Conservation (phyloP, 1,140 invertebrate species). For the Tetragonula clypearis region DNA sequence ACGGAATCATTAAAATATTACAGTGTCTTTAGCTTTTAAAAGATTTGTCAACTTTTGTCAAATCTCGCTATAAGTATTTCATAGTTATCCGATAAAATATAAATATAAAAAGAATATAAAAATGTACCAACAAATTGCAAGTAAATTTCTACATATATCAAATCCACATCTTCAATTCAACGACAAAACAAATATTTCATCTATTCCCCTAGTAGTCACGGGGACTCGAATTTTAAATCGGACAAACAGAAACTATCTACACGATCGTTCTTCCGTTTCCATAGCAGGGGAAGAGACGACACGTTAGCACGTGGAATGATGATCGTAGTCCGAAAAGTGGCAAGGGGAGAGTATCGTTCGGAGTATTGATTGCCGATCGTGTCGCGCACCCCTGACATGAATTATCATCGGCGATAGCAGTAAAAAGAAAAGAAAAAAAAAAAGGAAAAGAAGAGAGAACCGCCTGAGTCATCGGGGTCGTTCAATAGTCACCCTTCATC, state of each 20-base stretch:
- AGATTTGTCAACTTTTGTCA: too few relatives aligned
- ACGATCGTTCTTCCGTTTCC: constrained; percentile 10
- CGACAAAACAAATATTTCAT: neutral
- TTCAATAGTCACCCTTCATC: constrained; percentile 70
- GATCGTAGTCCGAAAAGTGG: constrained; percentile 46
- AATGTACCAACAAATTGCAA: too few relatives aligned
- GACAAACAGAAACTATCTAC: neutral
- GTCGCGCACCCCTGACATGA: constrained; percentile 73
- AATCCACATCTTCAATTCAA: neutral
- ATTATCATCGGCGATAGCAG: constrained; percentile 74
- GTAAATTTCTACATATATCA: too few relatives aligned
- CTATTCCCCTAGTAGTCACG: neutral
- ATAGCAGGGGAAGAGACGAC: constrained; percentile 26
- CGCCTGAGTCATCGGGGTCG: constrained; percentile 72
- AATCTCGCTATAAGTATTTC: too few relatives aligned
- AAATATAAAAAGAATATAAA: too few relatives aligned
- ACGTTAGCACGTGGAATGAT: constrained; percentile 39
- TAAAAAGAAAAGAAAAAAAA: constrained; percentile 68
- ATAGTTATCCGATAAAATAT: too few relatives aligned
- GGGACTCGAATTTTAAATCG: constrained; percentile 15
- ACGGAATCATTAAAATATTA: too few relatives aligned
- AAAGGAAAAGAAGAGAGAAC: constrained; percentile 61
- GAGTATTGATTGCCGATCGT: constrained; percentile 77
- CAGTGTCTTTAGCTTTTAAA: too few relatives aligned
- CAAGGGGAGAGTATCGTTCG: constrained; percentile 58